phyloP scores from a whole-genome alignment of 2,888 invertebrate genomes.

The Stratiomys singularior region DNA sequence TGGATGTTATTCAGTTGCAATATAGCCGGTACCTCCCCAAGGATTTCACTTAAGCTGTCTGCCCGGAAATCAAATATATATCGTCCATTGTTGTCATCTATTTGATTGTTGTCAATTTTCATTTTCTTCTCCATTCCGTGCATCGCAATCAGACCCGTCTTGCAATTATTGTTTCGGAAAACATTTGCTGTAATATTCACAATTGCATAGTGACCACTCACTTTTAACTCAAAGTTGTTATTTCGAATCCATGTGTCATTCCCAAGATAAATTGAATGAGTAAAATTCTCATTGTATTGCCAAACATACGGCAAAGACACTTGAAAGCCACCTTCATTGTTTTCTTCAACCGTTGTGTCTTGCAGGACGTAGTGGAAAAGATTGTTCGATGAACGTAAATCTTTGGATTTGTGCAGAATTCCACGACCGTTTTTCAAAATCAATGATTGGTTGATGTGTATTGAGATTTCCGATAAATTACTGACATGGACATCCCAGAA shows the following conservation, averaged over 20 bases:
- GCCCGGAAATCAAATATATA: conserved; percentile 89
- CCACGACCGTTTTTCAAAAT: conserved; percentile 90
- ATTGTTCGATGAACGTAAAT: conserved; percentile 95
- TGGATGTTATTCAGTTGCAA: conserved; percentile 83
- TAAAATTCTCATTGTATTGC: conserved; percentile 94
- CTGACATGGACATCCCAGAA: conserved; percentile 86
- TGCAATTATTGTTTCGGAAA: conserved; percentile 87
- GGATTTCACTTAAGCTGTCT: conserved; percentile 92
- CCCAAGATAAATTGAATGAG: conserved; percentile 87
- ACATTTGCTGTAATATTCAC: conserved; percentile 87
- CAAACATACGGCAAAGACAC: conserved; percentile 92
- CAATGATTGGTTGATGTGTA: conserved; percentile 86
- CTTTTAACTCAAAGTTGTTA: conserved; percentile 80
- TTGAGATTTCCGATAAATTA: conserved; percentile 89
- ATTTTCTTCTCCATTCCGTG: conserved; percentile 98
- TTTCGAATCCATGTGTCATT: conserved; percentile 91
- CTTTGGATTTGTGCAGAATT: conserved; percentile 88
- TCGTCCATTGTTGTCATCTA: conserved; percentile 81
- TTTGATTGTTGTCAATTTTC: conserved; percentile 81
- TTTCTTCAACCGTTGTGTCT: conserved; percentile 87
- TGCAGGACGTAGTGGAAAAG: conserved; percentile 94
- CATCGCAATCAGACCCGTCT: conserved; percentile 80
- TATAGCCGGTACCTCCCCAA: conserved; percentile 83
- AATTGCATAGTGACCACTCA: conserved; percentile 94
- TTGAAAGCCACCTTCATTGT: conserved; percentile 86